Evolutionary conservation across 2,888 invertebrate species (phyloP), one percentile per base, ranked within the genome.

Genomic region (Glyphotaelius pellucidus): DNA sequence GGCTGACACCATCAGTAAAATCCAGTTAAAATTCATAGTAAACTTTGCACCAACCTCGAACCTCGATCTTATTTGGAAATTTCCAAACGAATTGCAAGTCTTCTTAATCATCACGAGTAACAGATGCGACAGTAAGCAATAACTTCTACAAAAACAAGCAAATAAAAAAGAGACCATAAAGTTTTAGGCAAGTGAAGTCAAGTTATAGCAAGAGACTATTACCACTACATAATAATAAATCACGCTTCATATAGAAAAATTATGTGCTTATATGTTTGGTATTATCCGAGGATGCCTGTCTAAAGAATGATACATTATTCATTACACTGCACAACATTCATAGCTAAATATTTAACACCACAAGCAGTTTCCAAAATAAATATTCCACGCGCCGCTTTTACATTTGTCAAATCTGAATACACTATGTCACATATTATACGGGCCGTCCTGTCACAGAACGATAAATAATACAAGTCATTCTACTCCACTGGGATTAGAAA

Each of bases 401-500:
- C 25, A n/a, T 67, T 67, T n/a, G 25, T n/a, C 11, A 9, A 25
- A 67, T 67, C 9, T 25, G 67, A n/a, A 67, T 67, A 67, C 67
- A 25, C 25, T 25, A 67, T 25, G 67, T 67, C 67, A n/a, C 67
- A 67, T 67, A 9, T 67, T 67, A 67, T 25, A 67, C 67, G 25
- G 67, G 25, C n/a, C 67, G n/a, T n/a, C 67, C 67, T n/a, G 25
- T 67, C 67, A n/a, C 67, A n/a, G n/a, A 67, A 67, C 67, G 67
- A 67, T 67, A n/a, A 25, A 67, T 25, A 67, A 67, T 67, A 9
- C 7, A 67, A 67, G 67, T 67, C 67, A 67, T 3, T 3, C 32
- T 11, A 25, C 32, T 83, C 83, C 83, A 83, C 83, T 83, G 83
- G 83, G 83, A 83, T 83, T 83, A 32, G 31, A 32, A 35, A 35